Percentiles rank a stretch among this genome's conserved stretches.
phyloP scores from a whole-genome alignment of 1,140 invertebrate genomes.

The Drosophila subpulchrella region DNA sequence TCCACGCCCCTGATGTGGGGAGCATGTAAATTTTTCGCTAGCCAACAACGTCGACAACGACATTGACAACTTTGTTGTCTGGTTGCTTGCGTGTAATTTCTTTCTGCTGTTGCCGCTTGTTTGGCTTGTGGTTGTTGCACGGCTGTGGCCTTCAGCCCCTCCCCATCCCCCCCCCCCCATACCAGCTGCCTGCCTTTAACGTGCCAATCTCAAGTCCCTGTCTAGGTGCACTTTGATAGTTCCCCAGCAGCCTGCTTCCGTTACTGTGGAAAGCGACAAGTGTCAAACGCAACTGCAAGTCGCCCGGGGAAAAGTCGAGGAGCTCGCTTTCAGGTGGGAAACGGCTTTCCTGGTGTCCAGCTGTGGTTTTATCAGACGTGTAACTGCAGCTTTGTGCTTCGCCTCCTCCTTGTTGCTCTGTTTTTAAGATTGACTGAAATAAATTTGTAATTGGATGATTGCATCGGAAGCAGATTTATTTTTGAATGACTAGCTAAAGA shows the following conservation, averaged over 20 bases:
- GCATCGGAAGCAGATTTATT: not conserved
- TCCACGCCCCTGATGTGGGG: not conserved
- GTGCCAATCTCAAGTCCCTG: constrained; percentile 55
- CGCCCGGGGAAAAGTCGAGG: constrained; percentile 9
- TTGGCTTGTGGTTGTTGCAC: constrained; percentile 63
- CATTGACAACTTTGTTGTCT: constrained; percentile 69
- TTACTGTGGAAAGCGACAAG: constrained; percentile 14
- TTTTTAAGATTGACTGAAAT: not conserved
- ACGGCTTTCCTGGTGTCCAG: constrained; percentile 20
- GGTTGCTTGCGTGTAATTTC: constrained; percentile 62
- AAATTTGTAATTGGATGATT: not conserved
- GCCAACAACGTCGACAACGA: constrained; percentile 44
- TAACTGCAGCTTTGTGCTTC: not conserved
- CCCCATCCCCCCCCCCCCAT: not conserved
- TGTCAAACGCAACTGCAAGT: constrained; percentile 57
- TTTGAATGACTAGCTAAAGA: too few species aligned
- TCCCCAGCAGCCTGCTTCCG: constrained; percentile 15
- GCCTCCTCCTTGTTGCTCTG: not conserved
- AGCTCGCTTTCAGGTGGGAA: constrained; percentile 19
- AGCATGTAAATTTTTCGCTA: constrained; percentile 31
- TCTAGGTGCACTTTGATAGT: constrained; percentile 65
- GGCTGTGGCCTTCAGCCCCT: constrained; percentile 16
- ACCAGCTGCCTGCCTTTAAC: constrained; percentile 47
- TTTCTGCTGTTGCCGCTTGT: constrained; percentile 68
- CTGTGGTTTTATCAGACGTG: constrained; percentile 2